Evolutionary conservation across 2,888 invertebrate genomes (phyloP).

Genomic region (Atethmia centrago): DNA sequence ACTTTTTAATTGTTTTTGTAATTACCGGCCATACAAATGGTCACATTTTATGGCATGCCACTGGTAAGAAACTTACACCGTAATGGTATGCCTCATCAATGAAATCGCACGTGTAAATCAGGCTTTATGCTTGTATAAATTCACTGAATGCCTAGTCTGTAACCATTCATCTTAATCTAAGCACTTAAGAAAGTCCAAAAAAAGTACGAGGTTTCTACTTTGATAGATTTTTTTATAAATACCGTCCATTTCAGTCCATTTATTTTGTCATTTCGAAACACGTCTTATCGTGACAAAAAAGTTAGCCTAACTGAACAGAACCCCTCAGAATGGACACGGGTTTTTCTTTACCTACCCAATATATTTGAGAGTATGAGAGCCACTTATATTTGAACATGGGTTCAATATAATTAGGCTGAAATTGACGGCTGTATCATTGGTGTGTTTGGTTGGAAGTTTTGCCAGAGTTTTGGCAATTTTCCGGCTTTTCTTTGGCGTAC

Average conservation of each 20-base stretch:
- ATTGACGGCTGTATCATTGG: slow-evolving; percentile 29
- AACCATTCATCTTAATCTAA: slow-evolving; percentile 24
- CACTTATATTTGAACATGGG: slow-evolving; percentile 49
- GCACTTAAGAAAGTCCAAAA: neutral
- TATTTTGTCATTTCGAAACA: no score
- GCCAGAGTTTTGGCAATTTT: slow-evolving; percentile 6
- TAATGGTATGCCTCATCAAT: neutral
- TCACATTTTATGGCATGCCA: no score
- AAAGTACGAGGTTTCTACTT: neutral
- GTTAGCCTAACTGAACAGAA: slow-evolving; percentile 2
- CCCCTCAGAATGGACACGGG: neutral
- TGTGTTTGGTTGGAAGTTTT: neutral
- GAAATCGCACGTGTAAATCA: neutral
- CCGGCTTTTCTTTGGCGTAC: neutral
- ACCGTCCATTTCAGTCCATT: slow-evolving; percentile 5
- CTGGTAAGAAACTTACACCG: neutral
- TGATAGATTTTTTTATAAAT: slow-evolving; percentile 11
- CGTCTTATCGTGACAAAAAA: slow-evolving; percentile 41
- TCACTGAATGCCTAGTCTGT: neutral
- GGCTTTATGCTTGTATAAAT: neutral
- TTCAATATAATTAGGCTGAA: slow-evolving; percentile 46
- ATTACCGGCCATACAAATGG: no score
- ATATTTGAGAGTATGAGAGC: slow-evolving; percentile 14
- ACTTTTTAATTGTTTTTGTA: no score
- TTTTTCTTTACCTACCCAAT: slow-evolving; percentile 7